A percentile compares a stretch with the other conserved stretches of the same genome.
These are phyloP conservation scores for Trilocha varians DNA, from an alignment of 2,888 invertebrate species.

Conservation along the genomic window DNA sequence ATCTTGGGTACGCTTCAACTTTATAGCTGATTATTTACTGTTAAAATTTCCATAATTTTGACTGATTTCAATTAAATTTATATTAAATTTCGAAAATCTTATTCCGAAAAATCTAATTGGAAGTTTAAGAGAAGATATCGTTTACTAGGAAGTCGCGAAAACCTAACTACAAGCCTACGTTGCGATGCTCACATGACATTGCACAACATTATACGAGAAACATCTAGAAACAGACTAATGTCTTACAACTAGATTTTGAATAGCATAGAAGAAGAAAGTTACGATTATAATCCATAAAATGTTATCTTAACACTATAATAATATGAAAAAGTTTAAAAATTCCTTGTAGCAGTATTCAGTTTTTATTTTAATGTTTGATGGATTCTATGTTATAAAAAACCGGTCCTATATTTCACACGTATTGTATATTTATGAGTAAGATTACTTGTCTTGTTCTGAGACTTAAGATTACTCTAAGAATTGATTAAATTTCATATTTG, in stretches of 20 bases:
- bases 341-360: constrained; percentile 22
- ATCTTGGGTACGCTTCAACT: too few species aligned
- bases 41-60: too few species aligned
- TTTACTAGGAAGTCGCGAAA: constrained; percentile 67
- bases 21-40: too few species aligned
- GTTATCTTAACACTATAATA: constrained; percentile 62
- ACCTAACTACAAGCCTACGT: constrained; percentile 66
- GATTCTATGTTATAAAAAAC: constrained; percentile 19
- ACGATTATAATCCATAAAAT: constrained; percentile 63
- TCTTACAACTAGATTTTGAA: constrained; percentile 57
- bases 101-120: constrained; percentile 58
- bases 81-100: constrained; percentile 45
- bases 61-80: constrained; percentile 47
- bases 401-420: neutral
- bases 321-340: constrained; percentile 43
- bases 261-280: constrained; percentile 63
- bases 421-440: constrained; percentile 6
- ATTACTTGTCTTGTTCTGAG: constrained; percentile 6
- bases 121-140: constrained; percentile 62
- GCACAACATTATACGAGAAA: constrained; percentile 64
- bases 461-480: constrained; percentile 15
- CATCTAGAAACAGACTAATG: constrained; percentile 58
- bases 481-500: constrained; percentile 40
- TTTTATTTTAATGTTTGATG: constrained; percentile 9
- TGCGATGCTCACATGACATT: constrained; percentile 62